phyloP scores from a whole-genome alignment of 2,888 invertebrate species.

The Yponomeuta evonymella region DNA sequence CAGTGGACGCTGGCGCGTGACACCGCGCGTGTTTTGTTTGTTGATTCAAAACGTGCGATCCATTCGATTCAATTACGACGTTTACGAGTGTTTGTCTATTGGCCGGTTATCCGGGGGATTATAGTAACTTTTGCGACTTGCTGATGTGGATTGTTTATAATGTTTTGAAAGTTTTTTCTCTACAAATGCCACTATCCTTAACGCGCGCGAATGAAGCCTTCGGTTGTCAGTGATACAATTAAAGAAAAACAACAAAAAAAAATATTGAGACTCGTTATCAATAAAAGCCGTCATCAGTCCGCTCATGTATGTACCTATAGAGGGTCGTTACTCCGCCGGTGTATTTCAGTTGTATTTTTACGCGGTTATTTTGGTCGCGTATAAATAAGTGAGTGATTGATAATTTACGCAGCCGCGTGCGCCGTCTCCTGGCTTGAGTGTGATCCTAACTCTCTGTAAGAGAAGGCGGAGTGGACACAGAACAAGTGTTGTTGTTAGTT shows the following conservation, averaged over 20 bases:
- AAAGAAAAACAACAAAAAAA: too few relatives aligned
- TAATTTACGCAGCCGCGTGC: neutral
- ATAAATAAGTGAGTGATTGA: slow-evolving; percentile 3
- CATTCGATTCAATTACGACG: neutral
- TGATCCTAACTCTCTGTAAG: neutral
- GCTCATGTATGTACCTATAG: neutral
- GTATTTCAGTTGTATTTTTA: neutral
- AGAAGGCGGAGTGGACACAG: neutral
- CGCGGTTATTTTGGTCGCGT: slow-evolving; percentile 1
- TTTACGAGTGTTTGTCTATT: neutral
- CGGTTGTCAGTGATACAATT: too few relatives aligned
- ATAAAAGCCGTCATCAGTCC: too few relatives aligned
- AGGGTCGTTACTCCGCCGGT: neutral
- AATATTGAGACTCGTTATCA: too few relatives aligned
- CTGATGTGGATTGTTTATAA: neutral
- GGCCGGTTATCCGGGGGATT: neutral
- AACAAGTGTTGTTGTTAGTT: neutral
- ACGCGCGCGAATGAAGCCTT: too few relatives aligned
- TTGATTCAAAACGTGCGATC: neutral
- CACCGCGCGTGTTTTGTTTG: neutral
- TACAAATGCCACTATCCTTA: neutral
- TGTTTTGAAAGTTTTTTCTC: neutral
- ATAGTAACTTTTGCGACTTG: neutral
- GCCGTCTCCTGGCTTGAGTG: neutral
- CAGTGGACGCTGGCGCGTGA: too few relatives aligned